Evolutionary conservation across 2,888 invertebrate genomes (phyloP), one percentile per base, ranked within the genome.

Genomic region (Andrena chrysosceles): DNA sequence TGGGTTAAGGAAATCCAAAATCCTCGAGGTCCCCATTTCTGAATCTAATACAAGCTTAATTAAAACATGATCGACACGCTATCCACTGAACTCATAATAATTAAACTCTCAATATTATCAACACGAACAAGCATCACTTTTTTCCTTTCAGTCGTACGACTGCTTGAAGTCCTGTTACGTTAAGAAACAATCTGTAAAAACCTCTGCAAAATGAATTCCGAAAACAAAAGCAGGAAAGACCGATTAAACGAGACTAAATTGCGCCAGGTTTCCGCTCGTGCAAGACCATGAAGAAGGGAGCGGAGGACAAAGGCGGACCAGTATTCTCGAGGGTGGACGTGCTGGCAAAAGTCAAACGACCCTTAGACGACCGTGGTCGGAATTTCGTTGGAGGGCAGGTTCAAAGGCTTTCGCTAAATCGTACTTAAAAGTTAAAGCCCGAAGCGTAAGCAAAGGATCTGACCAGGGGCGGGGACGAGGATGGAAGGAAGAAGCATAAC

Each of bases 351-450:
- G 88, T 84, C 74, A 79, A 88, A 83, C 81, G 74, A 81, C 52
- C 62, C 66, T 54, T 26, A 49, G 70, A 67, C 29, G 71, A 63
- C 29, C 29, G 52, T 63, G 67, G 70, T 59, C 33, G 69, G 70
- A 77, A 77, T 80, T 87, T 78, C 5, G 59, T 67, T 29, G 62
- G 69, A 66, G 42, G 67, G 35, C 73, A 64, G 72, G 83, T 81
- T 89, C 89, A 89, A 89, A 89, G 87, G 85, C 81, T 83, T 84
- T 89, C 83, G 87, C 74, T 90, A 87, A 90, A 85, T 90, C 89
- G 83, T 82, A 82, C 89, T 89, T 86, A 85, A 89, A 89, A 86
- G 84, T 90, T 84, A 84, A 83, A 81, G 77, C 76, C 77, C 69
- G 64, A 23, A 68, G 72, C 72, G 54, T 73, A 77, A 71, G 85